Percentiles rank a stretch among this genome's conserved stretches.
Evolutionary conservation across 2,113 vertebrate species (phyloP).

Genomic region (Mionectes macconnelli): DNA sequence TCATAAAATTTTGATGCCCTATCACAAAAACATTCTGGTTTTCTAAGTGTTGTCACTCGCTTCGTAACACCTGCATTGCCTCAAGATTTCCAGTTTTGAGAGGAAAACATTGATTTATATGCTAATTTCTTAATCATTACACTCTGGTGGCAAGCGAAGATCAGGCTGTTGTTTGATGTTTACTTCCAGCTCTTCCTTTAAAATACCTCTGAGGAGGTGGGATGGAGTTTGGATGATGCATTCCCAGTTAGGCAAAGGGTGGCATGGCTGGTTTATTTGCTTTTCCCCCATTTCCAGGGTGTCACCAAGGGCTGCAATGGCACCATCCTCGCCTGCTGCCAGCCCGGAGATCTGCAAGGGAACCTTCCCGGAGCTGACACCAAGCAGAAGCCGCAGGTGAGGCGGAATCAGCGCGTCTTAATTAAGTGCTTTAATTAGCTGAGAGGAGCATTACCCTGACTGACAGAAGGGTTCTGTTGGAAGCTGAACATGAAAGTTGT

Average conservation of each 20-base stretch:
- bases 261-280: background rate
- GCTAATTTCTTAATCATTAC: background rate
- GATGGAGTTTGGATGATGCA: background rate
- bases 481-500: background rate
- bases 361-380: constrained; percentile 86
- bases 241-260: background rate
- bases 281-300: constrained; percentile 68
- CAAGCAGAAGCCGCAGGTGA: constrained; percentile 90
- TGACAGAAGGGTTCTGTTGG: background rate
- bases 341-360: constrained; percentile 91
- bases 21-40: background rate
- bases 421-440: background rate
- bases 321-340: constrained; percentile 90
- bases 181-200: background rate
- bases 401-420: background rate
- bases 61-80: background rate
- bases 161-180: background rate
- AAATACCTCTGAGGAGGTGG: background rate
- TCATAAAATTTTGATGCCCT: background rate
- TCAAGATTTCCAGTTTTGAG: background rate
- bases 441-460: background rate
- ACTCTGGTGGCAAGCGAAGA: background rate
- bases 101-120: background rate
- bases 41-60: background rate
- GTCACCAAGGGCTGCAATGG: constrained; percentile 90